Percentiles rank a stretch among this genome's conserved stretches.
phyloP scores from a whole-genome alignment of 2,888 invertebrate species.

The Drosophila macrospina region DNA sequence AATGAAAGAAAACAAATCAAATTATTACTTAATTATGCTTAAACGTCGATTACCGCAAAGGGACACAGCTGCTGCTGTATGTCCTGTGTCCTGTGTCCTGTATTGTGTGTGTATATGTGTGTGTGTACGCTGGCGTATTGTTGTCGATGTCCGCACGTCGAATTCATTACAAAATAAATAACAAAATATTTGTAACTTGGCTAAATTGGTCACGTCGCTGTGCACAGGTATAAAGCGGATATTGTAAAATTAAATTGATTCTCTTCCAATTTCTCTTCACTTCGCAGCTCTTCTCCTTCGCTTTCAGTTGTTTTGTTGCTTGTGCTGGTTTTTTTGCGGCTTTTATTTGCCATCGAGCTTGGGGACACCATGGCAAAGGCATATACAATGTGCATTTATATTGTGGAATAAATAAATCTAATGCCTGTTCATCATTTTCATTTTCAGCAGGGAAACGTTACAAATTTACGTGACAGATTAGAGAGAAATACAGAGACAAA shows the following conservation, averaged over 20 bases:
- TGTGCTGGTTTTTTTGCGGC: conserved; percentile 34
- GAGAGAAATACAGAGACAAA: conserved; percentile 28
- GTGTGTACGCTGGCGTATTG: conserved; percentile 22
- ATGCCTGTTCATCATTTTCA: conserved; percentile 74
- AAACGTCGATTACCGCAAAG: conserved; percentile 61
- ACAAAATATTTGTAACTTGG: conserved; percentile 73
- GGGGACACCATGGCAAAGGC: conserved; percentile 64
- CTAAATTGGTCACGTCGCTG: conserved; percentile 75
- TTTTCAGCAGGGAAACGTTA: conserved; percentile 73
- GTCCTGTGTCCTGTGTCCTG: neutral
- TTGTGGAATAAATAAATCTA: conserved; percentile 77
- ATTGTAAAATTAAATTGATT: conserved; percentile 81
- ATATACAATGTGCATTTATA: conserved; percentile 65
- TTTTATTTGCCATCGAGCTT: conserved; percentile 54
- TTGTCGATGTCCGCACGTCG: conserved; percentile 52
- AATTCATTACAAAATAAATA: conserved; percentile 74
- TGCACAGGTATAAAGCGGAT: conserved; percentile 73
- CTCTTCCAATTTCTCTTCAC: conserved; percentile 46
- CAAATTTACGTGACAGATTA: conserved; percentile 79
- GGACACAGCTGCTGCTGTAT: conserved; percentile 48
- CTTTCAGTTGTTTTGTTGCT: conserved; percentile 21
- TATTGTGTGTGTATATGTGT: too few relatives aligned
- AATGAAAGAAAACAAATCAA: conserved; percentile 48
- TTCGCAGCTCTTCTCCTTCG: neutral
- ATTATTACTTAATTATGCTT: conserved; percentile 78